Percentiles rank a stretch among this genome's conserved stretches.
These are phyloP conservation scores for Hylia prasina DNA, from an alignment of 2,113 vertebrate species.

Conservation along the genomic window DNA sequence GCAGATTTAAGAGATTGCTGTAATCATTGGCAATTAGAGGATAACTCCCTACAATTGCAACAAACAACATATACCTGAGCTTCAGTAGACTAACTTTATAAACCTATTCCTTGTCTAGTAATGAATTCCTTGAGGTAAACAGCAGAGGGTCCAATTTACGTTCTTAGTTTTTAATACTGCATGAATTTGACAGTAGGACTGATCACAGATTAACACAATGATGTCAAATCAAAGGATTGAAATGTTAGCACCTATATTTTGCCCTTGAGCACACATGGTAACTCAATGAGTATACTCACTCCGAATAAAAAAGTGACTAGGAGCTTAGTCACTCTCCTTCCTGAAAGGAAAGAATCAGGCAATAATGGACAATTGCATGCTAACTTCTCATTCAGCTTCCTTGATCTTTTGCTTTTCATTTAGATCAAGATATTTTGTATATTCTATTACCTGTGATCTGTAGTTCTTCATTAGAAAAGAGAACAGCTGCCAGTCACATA, in stretches of 20 bases:
- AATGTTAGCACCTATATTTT: background rate
- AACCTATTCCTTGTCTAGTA: background rate
- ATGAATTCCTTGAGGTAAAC: background rate
- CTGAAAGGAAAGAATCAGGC: background rate
- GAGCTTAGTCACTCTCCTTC: background rate
- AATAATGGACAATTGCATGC: background rate
- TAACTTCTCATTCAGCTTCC: background rate
- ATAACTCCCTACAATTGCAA: background rate
- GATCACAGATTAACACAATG: background rate
- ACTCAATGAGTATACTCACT: background rate
- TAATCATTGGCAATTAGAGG: background rate
- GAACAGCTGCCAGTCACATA: background rate
- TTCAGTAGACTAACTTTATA: background rate
- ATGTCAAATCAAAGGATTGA: background rate
- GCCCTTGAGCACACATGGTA: background rate
- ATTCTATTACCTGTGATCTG: background rate
- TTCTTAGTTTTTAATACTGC: background rate
- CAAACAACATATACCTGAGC: background rate
- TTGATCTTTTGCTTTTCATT: background rate
- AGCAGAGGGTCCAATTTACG: background rate
- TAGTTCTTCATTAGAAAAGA: background rate
- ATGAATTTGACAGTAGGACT: background rate
- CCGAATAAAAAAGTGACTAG: background rate
- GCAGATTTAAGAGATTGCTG: background rate
- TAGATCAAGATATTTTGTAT: background rate